Evolutionary conservation across 1,140 invertebrate genomes (phyloP).

Genomic region (Heliconius congener): DNA sequence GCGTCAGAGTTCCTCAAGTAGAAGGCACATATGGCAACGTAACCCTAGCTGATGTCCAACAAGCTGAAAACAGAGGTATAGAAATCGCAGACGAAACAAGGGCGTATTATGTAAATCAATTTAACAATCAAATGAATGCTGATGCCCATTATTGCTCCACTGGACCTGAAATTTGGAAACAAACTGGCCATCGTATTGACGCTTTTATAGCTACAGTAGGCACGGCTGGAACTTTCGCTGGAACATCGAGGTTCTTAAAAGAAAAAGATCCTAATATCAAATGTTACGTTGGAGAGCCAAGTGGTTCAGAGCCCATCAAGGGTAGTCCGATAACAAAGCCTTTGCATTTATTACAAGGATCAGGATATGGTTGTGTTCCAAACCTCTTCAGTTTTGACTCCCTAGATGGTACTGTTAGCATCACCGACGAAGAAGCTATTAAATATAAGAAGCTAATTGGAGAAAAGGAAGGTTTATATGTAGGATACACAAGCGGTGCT

Average conservation of each 20-base stretch:
- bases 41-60: conserved; percentile 62
- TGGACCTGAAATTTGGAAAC: conserved; percentile 72
- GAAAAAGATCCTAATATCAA: conserved; percentile 61
- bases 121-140: conserved; percentile 59
- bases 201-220: conserved; percentile 68
- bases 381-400: conserved; percentile 63
- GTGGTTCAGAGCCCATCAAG: conserved; percentile 64
- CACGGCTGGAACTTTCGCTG: conserved; percentile 67
- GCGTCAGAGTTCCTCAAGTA: conserved; percentile 28
- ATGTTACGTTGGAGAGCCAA: conserved; percentile 63
- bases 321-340: conserved; percentile 66
- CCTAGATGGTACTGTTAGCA: conserved; percentile 60
- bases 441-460: conserved; percentile 65
- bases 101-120: conserved; percentile 69
- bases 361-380: conserved; percentile 69
- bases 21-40: conserved; percentile 46
- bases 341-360: conserved; percentile 70
- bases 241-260: conserved; percentile 65
- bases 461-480: conserved; percentile 68
- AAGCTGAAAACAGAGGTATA: conserved; percentile 57
- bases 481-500: conserved; percentile 70
- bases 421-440: conserved; percentile 65
- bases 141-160: conserved; percentile 63
- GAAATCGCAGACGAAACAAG: conserved; percentile 36
- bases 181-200: conserved; percentile 68